Evolutionary conservation across 2,888 invertebrate genomes (phyloP), one percentile per base, ranked within the genome.

Genomic region (Argynnis bischoffii): DNA sequence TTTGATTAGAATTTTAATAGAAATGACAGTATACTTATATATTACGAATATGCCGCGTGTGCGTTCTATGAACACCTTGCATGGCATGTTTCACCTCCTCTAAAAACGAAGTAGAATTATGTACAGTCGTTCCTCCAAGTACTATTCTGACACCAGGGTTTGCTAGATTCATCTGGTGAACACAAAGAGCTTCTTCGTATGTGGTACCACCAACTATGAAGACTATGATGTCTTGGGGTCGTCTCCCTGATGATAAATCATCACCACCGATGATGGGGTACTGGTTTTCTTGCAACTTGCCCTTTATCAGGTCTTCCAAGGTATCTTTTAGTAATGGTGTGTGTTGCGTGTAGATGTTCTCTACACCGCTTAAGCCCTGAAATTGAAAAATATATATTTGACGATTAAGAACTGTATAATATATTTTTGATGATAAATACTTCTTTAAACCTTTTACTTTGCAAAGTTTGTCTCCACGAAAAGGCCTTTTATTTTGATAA

Each of bases 331-430:
- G 88, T 31, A 98, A 92, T 0, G 99, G 99, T n/a, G 96, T 96
- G 88, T 99, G 99, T 82, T 99, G 99, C 0, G 99, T 99, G 90
- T 99, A 99, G 71, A 99, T 98, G 89, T 99, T 99, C 85, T 99
- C 99, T 0, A 99, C 99, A 1, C 99, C 99, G 89, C 96, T 97
- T 21, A 98, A 91, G 18, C 97, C 97, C 94, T 95, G 80, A 0
- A 76, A 78, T 65, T 1, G 11, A 41, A 8, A 35, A 13, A 64
- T 26, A 11, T 56, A 46, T 21, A 50, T 51, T 21, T 3, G 3
- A 11, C n/a, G 2, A 2, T 51, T 51, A 18, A 18, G 18, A 18
- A 18, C 18, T 18, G 18, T 18, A 1, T 18, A 18, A 1, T 26
- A 26, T 26, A 26, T 26, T 26, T 26, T 26, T 26, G 26, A 26